These are phyloP conservation scores for Chelonus insularis DNA, from an alignment of 1,140 invertebrate species.

Conservation along the genomic window DNA sequence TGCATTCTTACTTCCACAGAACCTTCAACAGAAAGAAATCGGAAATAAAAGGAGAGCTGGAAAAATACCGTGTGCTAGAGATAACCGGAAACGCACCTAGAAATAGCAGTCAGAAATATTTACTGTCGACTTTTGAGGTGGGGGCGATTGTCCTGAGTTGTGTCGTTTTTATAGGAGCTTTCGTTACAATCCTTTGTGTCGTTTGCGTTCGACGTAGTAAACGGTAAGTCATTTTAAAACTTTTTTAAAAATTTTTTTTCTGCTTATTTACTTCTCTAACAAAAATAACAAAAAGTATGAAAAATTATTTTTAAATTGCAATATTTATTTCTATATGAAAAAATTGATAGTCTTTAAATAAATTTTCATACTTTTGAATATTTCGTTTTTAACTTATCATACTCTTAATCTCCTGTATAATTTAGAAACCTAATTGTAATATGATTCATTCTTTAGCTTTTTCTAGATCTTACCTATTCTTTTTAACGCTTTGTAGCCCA, in stretches of 20 bases:
- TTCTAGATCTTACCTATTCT: no score
- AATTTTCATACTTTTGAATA: no score
- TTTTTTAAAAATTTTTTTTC: neutral
- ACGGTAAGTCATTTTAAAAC: conserved; percentile 58
- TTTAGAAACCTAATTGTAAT: no score
- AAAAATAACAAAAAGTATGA: neutral
- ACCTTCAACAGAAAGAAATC: conserved; percentile 64
- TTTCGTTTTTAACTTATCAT: no score
- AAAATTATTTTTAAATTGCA: no score
- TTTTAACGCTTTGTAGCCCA: no score
- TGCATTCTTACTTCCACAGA: conserved; percentile 51
- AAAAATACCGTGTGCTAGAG: conserved; percentile 64
- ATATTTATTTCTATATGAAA: no score
- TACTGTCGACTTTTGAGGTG: conserved; percentile 76
- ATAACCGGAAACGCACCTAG: conserved; percentile 53
- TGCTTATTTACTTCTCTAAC: neutral
- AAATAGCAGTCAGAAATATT: conserved; percentile 56
- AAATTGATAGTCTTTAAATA: no score
- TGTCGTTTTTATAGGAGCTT: conserved; percentile 76
- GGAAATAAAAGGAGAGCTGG: conserved; percentile 65
- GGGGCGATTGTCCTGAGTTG: conserved; percentile 77
- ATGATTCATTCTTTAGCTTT: no score
- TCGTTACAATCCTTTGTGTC: conserved; percentile 76
- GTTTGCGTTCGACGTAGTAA: conserved; percentile 70
- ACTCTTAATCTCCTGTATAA: no score